phyloP scores from a whole-genome alignment of 2,797 vertebrate species.

The Leucoraja ocellata region DNA sequence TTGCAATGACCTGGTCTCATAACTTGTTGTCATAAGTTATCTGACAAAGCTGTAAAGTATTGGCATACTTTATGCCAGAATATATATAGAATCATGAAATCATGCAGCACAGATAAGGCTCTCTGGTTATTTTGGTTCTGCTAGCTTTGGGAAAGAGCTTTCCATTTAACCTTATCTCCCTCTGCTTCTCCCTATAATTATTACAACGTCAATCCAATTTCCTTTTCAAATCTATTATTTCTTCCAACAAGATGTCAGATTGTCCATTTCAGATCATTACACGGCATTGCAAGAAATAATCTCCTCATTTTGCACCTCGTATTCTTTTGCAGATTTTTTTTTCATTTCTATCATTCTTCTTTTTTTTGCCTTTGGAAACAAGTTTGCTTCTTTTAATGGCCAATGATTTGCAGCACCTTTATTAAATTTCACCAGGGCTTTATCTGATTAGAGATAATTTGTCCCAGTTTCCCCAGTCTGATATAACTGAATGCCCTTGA shows the following conservation, averaged over 20 bases:
- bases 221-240: neutral
- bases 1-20: too few relatives aligned
- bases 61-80: neutral
- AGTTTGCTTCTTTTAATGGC: neutral
- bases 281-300: neutral
- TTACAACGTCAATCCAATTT: neutral
- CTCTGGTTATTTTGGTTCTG: neutral
- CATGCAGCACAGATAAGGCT: neutral
- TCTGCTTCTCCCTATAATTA: neutral
- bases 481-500: neutral
- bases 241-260: neutral
- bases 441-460: neutral
- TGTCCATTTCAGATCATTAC: neutral
- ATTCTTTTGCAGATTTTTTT: neutral
- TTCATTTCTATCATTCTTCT: neutral
- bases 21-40: neutral
- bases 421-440: neutral
- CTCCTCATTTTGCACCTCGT: neutral
- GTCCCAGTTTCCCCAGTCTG: neutral
- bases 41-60: neutral
- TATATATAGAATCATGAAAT: neutral
- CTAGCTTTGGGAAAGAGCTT: neutral
- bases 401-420: neutral
- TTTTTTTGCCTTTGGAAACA: neutral
- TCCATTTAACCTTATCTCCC: neutral